Evolutionary conservation across 2,113 vertebrate genomes (phyloP), one percentile per base, ranked within the genome.

Genomic region (Hirundichthys speculiger): DNA sequence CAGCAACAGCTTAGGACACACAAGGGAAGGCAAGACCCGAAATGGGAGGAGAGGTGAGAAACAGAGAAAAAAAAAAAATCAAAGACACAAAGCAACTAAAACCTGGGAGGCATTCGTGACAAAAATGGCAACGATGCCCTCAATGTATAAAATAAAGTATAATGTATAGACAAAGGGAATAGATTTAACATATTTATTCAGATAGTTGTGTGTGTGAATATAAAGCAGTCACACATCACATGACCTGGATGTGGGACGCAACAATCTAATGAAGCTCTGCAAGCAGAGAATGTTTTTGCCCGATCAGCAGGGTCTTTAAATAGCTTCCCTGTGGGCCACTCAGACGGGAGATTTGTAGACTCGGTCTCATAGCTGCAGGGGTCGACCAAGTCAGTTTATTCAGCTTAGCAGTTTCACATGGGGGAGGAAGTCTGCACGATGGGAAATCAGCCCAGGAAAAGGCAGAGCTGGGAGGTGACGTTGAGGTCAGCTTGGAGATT

Each of bases 401-500:
- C 82, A 78, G 81, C 85, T 88, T 85, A 78, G 56, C 64, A 20
- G 71, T 77, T 82, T 84, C 85, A 77, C 85, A 87, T 62, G 70
- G 24, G 73, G 74, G 71, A 71, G 69, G 80, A 73, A 67, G 72
- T 60, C 30, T 52, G 66, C 52, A 6, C n/a, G 53, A 45, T 80
- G 73, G 75, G 65, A 84, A 84, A 64, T 15, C 69, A 46, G 61
- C 42, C 39, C 41, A 22, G 59, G 42, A 51, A 64, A 60, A 72
- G 49, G 43, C 41, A 34, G 56, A 68, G 55, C 43, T 18, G 20
- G n/a, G 60, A 62, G 67, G 58, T 64, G 59, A 72, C 8, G 25
- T 16, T 2, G 46, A 58, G 77, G 73, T 84, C 56, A 77, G n/a
- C 38, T 47, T 18, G 34, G 55, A 55, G 57, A 27, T 59, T 13